phyloP scores from a whole-genome alignment of 2,888 invertebrate genomes.

The Yponomeuta cagnagella region DNA sequence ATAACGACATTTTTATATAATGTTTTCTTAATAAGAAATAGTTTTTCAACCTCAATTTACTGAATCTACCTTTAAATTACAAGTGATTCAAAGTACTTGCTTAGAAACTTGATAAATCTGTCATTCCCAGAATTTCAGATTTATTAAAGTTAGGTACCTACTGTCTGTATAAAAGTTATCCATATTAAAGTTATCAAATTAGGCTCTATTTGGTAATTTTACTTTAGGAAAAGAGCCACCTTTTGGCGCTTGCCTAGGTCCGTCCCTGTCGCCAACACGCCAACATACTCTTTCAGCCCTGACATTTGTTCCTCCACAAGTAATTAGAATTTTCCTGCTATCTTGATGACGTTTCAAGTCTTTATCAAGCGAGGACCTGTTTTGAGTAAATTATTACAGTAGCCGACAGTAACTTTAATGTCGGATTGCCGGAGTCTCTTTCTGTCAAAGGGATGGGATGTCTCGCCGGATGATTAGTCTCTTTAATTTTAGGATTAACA shows the following conservation, averaged over 20 bases:
- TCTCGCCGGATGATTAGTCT: no score
- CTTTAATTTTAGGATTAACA: no score
- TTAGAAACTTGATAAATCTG: no score
- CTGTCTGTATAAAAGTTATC: background rate
- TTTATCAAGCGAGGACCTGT: background rate
- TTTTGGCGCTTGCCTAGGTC: background rate
- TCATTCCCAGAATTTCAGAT: no score
- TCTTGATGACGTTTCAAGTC: slow-evolving; percentile 5
- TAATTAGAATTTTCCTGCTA: background rate
- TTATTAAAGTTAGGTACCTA: background rate
- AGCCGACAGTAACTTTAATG: background rate
- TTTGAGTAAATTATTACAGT: slow-evolving; percentile 3
- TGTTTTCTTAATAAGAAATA: no score
- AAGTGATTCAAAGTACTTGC: no score
- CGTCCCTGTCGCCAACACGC: background rate
- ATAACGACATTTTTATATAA: no score
- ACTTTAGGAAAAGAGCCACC: background rate
- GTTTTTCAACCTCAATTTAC: no score
- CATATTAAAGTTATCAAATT: background rate
- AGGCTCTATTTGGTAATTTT: no score
- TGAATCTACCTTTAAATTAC: no score
- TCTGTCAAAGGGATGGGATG: background rate
- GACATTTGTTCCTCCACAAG: slow-evolving; percentile 1
- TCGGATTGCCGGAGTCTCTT: background rate
- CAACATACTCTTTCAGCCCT: background rate